A percentile compares a stretch with the other conserved stretches of the same genome.
Conservation (phyloP, 2,888 invertebrate genomes). For the Drosophila anomelani region DNA sequence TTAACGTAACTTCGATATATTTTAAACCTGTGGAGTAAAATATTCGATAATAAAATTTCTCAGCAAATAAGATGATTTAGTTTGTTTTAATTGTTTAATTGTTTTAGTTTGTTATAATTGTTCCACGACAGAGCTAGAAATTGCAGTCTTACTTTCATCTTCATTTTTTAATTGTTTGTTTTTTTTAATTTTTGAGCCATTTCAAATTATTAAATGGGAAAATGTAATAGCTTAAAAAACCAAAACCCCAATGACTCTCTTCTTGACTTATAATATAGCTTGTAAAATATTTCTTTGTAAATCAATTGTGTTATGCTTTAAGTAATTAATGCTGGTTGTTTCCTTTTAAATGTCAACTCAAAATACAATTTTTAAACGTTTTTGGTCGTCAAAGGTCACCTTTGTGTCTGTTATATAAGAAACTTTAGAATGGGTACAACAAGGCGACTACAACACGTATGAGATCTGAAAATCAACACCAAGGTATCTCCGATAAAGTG, state of each 20-base stretch:
- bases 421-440: neutral
- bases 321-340: conserved; percentile 6
- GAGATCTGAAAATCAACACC: neutral
- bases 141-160: neutral
- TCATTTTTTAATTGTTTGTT: neutral
- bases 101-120: neutral
- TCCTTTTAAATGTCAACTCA: neutral
- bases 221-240: neutral
- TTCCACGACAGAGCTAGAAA: neutral
- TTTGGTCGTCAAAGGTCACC: neutral
- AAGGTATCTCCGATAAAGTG: conserved; percentile 3
- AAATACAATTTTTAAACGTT: conserved; percentile 4
- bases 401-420: conserved; percentile 15
- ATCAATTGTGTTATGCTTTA: conserved; percentile 1
- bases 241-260: neutral
- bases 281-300: neutral
- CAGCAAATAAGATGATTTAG: neutral
- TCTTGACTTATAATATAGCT: conserved; percentile 5
- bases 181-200: neutral
- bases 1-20: neutral
- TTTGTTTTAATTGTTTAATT: too few species aligned
- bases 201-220: too few species aligned
- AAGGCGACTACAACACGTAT: conserved; percentile 28
- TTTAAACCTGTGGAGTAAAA: neutral
- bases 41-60: neutral